Conservation (phyloP, 2,113 vertebrate species). For the Dermatemys mawii region DNA sequence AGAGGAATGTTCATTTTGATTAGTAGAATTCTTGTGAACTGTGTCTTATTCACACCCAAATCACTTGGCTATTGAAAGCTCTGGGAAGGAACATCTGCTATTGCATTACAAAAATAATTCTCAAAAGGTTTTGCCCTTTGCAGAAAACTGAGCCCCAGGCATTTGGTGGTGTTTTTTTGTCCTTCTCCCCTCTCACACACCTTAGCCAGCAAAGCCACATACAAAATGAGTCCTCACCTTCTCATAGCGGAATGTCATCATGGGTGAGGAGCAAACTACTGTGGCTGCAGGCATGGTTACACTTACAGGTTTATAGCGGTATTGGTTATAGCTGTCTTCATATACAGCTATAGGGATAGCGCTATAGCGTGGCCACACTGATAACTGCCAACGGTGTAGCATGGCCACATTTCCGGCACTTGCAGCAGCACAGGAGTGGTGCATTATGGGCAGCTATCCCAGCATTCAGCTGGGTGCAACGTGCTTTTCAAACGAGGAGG, state of each 20-base stretch:
- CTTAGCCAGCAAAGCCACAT: rapidly evolving
- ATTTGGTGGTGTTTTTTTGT: background rate
- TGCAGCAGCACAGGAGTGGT: too few relatives aligned
- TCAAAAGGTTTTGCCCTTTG: background rate
- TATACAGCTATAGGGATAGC: too few relatives aligned
- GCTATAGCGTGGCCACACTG: too few relatives aligned
- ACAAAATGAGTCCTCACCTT: background rate
- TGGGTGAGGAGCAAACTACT: background rate
- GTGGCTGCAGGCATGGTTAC: too few relatives aligned
- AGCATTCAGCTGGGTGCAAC: too few relatives aligned
- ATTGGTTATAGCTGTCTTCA: too few relatives aligned
- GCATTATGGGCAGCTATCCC: too few relatives aligned
- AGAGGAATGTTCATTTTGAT: background rate
- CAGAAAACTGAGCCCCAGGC: background rate
- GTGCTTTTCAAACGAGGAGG: too few relatives aligned
- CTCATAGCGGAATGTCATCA: background rate
- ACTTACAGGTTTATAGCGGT: too few relatives aligned
- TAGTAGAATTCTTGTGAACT: background rate
- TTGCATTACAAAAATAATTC: background rate
- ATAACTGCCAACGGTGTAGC: too few relatives aligned
- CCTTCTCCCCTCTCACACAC: background rate
- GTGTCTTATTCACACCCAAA: background rate
- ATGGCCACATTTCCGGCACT: too few relatives aligned
- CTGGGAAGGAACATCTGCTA: background rate
- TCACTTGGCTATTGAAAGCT: background rate